phyloP scores from a whole-genome alignment of 2,797 vertebrate species.

The Ceyx erithaca region DNA sequence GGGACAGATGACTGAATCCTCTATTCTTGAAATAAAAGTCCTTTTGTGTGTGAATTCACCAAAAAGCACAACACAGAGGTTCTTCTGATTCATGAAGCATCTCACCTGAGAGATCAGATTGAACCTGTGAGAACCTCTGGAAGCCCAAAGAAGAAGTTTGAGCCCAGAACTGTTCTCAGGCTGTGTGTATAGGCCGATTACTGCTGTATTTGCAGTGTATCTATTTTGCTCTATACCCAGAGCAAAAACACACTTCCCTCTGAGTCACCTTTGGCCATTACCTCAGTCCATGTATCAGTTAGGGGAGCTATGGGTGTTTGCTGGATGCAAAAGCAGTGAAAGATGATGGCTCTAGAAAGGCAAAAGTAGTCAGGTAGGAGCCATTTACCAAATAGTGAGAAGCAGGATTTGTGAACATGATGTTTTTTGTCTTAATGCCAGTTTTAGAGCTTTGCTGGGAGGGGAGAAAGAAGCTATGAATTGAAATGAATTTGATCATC shows the following conservation, averaged over 20 bases:
- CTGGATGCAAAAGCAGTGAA: constrained; percentile 23
- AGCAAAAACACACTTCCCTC: background rate
- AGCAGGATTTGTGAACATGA: constrained; percentile 6
- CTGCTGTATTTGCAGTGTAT: background rate
- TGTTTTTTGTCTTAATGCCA: background rate
- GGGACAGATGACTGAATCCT: background rate
- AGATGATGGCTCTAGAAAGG: constrained; percentile 34
- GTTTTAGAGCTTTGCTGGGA: constrained; percentile 22
- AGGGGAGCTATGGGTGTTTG: background rate
- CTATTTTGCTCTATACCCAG: background rate
- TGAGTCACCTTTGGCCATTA: background rate
- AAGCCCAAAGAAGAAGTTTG: background rate
- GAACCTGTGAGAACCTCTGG: background rate
- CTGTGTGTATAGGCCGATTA: background rate
- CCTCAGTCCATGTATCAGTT: background rate
- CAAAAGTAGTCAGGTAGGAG: background rate
- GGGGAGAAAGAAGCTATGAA: background rate
- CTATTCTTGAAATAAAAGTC: background rate
- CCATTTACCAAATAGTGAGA: constrained; percentile 35
- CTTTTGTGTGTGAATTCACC: background rate
- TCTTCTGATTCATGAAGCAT: background rate
- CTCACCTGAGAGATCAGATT: background rate
- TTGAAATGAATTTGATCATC: background rate
- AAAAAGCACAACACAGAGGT: background rate
- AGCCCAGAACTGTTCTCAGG: background rate